A percentile compares a stretch with the other conserved stretches of the same genome.
Evolutionary conservation across 2,888 invertebrate genomes (phyloP).

Genomic region (Sesia bembeciformis): DNA sequence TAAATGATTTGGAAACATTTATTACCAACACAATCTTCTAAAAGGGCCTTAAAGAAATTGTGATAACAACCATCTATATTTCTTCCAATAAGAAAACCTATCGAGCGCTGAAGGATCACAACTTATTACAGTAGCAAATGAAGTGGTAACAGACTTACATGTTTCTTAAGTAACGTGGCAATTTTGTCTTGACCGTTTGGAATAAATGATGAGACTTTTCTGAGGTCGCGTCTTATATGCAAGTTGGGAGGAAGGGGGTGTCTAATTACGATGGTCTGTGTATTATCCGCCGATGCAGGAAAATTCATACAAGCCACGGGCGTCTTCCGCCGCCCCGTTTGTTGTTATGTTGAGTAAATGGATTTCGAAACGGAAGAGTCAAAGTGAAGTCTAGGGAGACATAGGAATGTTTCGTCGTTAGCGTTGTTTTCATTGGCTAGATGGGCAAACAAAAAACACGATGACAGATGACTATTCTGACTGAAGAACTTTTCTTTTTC

Average conservation of each 20-base stretch:
- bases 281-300: slow-evolving; percentile 15
- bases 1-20: too few species aligned
- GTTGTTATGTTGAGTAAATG: slow-evolving; percentile 53
- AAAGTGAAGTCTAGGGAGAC: slow-evolving; percentile 22
- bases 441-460: too few species aligned
- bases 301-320: slow-evolving; percentile 50
- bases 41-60: too few species aligned
- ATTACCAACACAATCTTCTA: too few species aligned
- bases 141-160: slow-evolving; percentile 42
- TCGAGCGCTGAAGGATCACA: slow-evolving; percentile 40
- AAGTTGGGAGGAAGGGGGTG: slow-evolving; percentile 14
- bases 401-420: slow-evolving; percentile 15
- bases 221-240: slow-evolving; percentile 8
- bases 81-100: slow-evolving; percentile 39
- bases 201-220: slow-evolving; percentile 10
- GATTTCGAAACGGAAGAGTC: slow-evolving; percentile 42
- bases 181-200: slow-evolving; percentile 24
- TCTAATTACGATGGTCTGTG: slow-evolving; percentile 24
- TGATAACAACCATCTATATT: slow-evolving; percentile 19
- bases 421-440: slow-evolving; percentile 25
- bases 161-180: slow-evolving; percentile 25
- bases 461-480: too few species aligned
- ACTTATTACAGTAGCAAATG: slow-evolving; percentile 53
- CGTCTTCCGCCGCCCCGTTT: slow-evolving; percentile 35
- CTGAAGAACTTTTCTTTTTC: too few species aligned